Evolutionary conservation across 2,888 invertebrate species (phyloP).

Genomic region (Drosophila mercatorum): DNA sequence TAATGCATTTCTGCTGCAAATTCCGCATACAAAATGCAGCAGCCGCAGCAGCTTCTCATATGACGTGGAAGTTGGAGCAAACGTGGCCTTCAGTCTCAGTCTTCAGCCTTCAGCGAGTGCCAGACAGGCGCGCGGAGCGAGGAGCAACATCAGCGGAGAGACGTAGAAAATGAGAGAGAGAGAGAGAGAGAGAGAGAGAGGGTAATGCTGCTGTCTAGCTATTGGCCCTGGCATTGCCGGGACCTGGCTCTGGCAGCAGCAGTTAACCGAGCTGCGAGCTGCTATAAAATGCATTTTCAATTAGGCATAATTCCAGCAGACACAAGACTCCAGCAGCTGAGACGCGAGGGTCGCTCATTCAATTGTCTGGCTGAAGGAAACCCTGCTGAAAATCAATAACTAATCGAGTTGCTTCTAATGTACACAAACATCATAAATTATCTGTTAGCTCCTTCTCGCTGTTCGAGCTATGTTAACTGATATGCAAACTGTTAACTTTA

Average conservation of each 20-base stretch:
- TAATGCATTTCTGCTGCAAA: constrained; percentile 81
- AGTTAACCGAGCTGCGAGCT: constrained; percentile 59
- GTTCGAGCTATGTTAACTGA: background rate
- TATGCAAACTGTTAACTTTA: background rate
- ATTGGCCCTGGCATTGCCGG: constrained; percentile 58
- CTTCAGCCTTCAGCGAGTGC: constrained; percentile 57
- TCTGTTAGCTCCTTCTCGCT: background rate
- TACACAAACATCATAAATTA: background rate
- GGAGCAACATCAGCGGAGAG: constrained; percentile 15
- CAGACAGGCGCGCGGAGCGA: constrained; percentile 74
- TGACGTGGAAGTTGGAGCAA: constrained; percentile 36
- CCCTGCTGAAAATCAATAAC: background rate
- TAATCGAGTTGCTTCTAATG: background rate
- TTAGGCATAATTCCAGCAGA: constrained; percentile 74
- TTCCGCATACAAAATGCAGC: constrained; percentile 77
- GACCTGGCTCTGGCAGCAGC: constrained; percentile 25
- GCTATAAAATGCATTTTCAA: constrained; percentile 80
- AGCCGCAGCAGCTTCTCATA: constrained; percentile 26
- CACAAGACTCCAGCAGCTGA: constrained; percentile 22
- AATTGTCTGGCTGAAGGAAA: background rate
- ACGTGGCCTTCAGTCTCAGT: constrained; percentile 71
- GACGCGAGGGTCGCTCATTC: constrained; percentile 17
- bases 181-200: background rate
- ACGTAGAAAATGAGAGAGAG: background rate
- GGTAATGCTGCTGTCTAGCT: constrained; percentile 47